phyloP scores from a whole-genome alignment of 2,113 vertebrate species.

The Esox niger region DNA sequence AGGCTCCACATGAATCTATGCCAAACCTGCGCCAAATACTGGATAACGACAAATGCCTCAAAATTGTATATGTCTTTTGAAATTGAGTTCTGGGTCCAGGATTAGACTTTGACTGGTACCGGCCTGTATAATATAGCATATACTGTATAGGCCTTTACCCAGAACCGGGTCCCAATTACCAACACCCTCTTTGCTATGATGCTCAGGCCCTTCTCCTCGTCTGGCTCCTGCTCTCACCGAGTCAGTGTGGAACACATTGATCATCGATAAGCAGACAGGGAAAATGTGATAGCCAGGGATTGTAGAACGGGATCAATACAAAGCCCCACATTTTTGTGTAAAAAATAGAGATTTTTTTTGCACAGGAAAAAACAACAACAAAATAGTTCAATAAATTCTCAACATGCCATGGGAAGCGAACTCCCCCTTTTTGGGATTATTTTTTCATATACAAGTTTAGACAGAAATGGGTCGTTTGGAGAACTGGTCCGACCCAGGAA shows the following conservation, averaged over 20 bases:
- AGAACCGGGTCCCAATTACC: no score
- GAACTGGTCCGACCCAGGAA: conserved; percentile 7
- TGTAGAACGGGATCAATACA: conserved; percentile 73
- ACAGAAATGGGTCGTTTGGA: background rate
- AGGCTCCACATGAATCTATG: no score
- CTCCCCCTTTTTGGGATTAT: no score
- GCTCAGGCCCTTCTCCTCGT: conserved; percentile 25
- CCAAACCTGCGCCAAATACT: no score
- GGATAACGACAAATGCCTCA: no score
- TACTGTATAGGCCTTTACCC: no score
- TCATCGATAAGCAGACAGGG: conserved; percentile 74
- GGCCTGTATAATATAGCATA: no score
- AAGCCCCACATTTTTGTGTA: conserved; percentile 29
- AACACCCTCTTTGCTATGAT: conserved; percentile 22
- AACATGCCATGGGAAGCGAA: no score
- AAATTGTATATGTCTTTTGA: no score
- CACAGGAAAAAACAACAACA: background rate
- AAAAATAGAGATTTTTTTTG: conserved; percentile 11
- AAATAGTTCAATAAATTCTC: background rate
- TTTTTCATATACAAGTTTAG: background rate
- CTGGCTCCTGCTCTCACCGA: conserved; percentile 35
- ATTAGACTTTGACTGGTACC: no score
- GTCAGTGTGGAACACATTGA: conserved; percentile 51
- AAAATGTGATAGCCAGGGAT: conserved; percentile 75
- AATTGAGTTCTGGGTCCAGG: no score